phyloP scores from a whole-genome alignment of 2,113 vertebrate species.

The Egretta garzetta region DNA sequence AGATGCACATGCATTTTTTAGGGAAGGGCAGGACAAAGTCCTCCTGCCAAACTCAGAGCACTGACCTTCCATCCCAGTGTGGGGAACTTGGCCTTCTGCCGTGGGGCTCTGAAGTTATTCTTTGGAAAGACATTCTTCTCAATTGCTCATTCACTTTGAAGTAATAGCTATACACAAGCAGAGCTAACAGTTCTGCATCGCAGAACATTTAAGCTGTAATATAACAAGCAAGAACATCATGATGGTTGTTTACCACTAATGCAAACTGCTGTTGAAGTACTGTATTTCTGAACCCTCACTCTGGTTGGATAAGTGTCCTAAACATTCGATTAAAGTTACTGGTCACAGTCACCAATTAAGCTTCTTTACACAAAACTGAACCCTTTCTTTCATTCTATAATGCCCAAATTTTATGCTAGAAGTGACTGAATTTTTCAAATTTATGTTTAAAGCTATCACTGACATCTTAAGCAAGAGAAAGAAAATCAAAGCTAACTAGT shows the following conservation, averaged over 20 bases:
- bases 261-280: background rate
- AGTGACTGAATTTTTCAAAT: background rate
- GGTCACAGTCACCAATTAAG: background rate
- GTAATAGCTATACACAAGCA: background rate
- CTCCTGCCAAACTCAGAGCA: rapidly evolving
- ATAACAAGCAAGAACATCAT: background rate
- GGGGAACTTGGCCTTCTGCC: background rate
- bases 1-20: rapidly evolving
- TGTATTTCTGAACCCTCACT: background rate
- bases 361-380: background rate
- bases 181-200: conserved; percentile 7
- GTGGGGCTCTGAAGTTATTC: background rate
- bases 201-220: conserved; percentile 1
- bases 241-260: conserved; percentile 1
- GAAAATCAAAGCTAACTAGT: background rate
- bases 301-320: background rate
- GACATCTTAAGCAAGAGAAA: background rate
- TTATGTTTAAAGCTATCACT: background rate
- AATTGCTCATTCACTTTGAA: background rate
- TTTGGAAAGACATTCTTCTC: background rate
- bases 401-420: background rate
- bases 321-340: background rate
- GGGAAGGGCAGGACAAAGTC: background rate
- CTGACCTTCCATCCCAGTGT: rapidly evolving
- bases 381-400: background rate